A percentile compares a stretch with the other conserved stretches of the same genome.
Conservation (phyloP, 1,140 invertebrate species). For the Agrilus planipennis region DNA sequence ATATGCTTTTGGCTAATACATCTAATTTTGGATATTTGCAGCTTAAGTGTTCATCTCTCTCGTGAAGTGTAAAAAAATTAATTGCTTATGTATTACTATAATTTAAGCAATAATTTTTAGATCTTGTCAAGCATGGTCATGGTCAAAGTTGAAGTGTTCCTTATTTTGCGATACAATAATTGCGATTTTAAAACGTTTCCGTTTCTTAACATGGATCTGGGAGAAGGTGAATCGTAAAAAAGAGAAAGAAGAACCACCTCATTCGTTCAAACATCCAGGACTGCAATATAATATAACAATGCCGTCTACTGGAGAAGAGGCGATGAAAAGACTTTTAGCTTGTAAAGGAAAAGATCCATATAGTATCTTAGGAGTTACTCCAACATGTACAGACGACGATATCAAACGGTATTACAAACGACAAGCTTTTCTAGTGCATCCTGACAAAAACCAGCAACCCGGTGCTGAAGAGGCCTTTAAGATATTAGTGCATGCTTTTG, state of each 20-base stretch:
- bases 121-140: slow-evolving; percentile 20
- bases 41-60: slow-evolving; percentile 60
- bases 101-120: slow-evolving; percentile 15
- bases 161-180: slow-evolving; percentile 22
- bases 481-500: slow-evolving; percentile 87
- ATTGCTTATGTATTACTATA: neutral
- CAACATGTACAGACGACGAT: slow-evolving; percentile 80
- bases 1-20: slow-evolving; percentile 63
- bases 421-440: slow-evolving; percentile 88
- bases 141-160: slow-evolving; percentile 20
- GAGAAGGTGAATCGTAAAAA: slow-evolving; percentile 25
- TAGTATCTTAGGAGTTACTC: slow-evolving; percentile 55
- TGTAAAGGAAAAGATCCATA: slow-evolving; percentile 94
- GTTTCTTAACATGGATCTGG: slow-evolving; percentile 29
- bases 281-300: slow-evolving; percentile 69
- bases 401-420: slow-evolving; percentile 88
- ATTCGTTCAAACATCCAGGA: slow-evolving; percentile 37
- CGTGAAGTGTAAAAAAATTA: slow-evolving; percentile 51
- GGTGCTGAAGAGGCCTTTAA: slow-evolving; percentile 94
- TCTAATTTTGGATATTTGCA: slow-evolving; percentile 63
- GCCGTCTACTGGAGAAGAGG: slow-evolving; percentile 83
- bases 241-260: slow-evolving; percentile 15
- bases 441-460: slow-evolving; percentile 87
- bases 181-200: slow-evolving; percentile 21
- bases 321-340: slow-evolving; percentile 81